Conservation (phyloP, 2,113 vertebrate genomes). For the Vidua chalybeata region DNA sequence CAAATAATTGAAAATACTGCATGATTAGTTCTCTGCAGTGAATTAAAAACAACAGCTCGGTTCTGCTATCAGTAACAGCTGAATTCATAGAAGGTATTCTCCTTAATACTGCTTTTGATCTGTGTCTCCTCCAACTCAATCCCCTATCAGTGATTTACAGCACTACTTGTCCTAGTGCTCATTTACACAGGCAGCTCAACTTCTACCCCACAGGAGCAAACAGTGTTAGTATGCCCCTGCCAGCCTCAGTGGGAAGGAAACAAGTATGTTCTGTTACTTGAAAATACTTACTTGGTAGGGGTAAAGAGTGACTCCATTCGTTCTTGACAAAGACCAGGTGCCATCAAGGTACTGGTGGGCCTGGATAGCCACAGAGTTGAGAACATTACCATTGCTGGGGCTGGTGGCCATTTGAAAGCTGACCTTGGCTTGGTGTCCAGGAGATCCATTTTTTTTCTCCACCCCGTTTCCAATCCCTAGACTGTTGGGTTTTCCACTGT, state of each 20-base stretch:
- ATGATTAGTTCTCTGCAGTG: background rate
- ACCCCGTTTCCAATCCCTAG: conserved; percentile 84
- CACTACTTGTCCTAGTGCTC: background rate
- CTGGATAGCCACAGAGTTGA: conserved; percentile 84
- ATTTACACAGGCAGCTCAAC: background rate
- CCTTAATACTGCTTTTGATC: background rate
- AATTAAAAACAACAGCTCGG: background rate
- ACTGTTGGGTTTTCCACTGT: conserved; percentile 86
- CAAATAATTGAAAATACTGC: background rate
- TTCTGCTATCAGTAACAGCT: background rate
- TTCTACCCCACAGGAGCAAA: background rate
- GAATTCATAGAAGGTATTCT: background rate
- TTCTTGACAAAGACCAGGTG: conserved; percentile 83
- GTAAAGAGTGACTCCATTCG: conserved; percentile 91
- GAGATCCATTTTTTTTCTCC: conserved; percentile 88
- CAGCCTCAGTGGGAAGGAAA: background rate
- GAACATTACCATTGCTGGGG: conserved; percentile 80
- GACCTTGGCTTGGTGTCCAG: conserved; percentile 83
- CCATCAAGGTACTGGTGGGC: conserved; percentile 87
- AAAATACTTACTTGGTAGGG: conserved; percentile 90
- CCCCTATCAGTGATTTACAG: background rate
- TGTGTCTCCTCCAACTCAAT: background rate
- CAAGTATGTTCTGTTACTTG: rapidly evolving
- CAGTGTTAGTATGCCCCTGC: background rate
- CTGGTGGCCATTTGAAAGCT: conserved; percentile 83